Percentiles rank a stretch among this genome's conserved stretches.
Evolutionary conservation across 2,113 vertebrate species (phyloP).

Genomic region (Uria aalge): DNA sequence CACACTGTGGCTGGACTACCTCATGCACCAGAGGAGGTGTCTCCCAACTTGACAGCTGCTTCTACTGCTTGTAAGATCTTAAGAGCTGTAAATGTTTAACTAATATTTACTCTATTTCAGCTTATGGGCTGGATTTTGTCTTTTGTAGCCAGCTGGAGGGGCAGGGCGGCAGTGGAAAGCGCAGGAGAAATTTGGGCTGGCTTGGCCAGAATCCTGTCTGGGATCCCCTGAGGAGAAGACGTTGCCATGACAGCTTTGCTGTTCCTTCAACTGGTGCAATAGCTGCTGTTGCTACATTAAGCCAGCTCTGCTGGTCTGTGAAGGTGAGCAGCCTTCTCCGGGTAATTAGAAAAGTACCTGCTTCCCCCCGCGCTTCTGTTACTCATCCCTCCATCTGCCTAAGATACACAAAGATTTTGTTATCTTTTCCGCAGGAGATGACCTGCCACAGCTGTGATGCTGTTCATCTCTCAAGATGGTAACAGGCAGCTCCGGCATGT

Average conservation of each 20-base stretch:
- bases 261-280: constrained; percentile 4
- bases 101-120: constrained; percentile 21
- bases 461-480: neutral
- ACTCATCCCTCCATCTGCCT: neutral
- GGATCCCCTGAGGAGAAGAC: neutral
- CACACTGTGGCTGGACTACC: accelerated
- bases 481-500: neutral
- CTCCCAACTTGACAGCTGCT: neutral
- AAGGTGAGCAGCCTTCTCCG: neutral
- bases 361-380: neutral
- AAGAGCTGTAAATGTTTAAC: neutral
- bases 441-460: neutral
- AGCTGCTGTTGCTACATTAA: constrained; percentile 6
- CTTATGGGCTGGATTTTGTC: neutral
- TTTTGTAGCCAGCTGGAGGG: constrained; percentile 23
- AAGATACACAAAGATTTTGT: neutral
- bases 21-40: accelerated
- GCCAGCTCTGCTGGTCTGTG: constrained; percentile 39
- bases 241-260: constrained; percentile 33
- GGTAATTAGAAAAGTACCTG: neutral
- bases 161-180: neutral
- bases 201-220: neutral
- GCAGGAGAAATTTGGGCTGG: constrained; percentile 5
- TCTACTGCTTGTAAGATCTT: neutral
- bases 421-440: neutral